Conservation (phyloP, 1,140 invertebrate species). For the Microplitis demolitor region DNA sequence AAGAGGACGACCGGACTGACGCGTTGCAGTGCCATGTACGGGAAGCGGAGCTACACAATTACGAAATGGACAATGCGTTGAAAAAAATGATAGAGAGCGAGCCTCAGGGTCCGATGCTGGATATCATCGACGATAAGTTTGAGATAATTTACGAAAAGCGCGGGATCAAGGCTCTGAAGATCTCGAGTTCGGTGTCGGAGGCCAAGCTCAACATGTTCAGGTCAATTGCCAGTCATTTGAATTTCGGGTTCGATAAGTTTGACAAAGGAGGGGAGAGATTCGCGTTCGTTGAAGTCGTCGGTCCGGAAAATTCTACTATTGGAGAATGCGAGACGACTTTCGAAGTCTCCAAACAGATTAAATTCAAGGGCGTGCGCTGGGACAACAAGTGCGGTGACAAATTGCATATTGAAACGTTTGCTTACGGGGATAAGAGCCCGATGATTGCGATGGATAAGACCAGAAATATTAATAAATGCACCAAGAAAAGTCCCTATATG, state of each 20-base stretch:
- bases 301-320: conserved; percentile 9
- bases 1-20: background rate
- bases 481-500: background rate
- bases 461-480: conserved; percentile 12
- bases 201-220: background rate
- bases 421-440: conserved; percentile 19
- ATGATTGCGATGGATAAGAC: conserved; percentile 23
- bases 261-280: conserved; percentile 18
- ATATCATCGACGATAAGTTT: background rate
- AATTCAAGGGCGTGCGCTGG: conserved; percentile 6
- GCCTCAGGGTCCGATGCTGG: background rate
- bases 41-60: background rate
- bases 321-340: conserved; percentile 18
- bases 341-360: conserved; percentile 19
- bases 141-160: conserved; percentile 18
- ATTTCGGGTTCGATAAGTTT: conserved; percentile 16
- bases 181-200: background rate
- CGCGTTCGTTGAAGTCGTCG: conserved; percentile 5
- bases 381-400: conserved; percentile 8
- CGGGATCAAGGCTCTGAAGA: background rate
- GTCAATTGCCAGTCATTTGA: conserved; percentile 1
- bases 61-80: background rate
- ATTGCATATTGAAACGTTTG: conserved; percentile 21
- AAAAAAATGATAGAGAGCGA: background rate
- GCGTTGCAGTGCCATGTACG: conserved; percentile 11